Evolutionary conservation across 2,888 invertebrate species (phyloP), one percentile per base, ranked within the genome.

Genomic region (Idaea straminata): DNA sequence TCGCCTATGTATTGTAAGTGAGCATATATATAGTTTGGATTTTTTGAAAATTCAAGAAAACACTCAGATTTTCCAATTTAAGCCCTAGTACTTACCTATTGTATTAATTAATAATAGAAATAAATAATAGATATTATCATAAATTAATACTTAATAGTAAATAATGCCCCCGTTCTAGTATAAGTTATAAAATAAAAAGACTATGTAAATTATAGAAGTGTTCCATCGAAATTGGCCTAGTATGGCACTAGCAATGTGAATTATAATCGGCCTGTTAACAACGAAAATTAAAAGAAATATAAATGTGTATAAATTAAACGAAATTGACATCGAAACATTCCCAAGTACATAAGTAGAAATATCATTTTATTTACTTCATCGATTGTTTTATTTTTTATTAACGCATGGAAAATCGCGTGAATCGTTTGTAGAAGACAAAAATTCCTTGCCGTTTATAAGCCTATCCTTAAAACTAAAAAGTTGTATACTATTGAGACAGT

Each of bases 281-380:
- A 76, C 80, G 80, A 78, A 81, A 47, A 47, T 7, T 36, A 7
- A 36, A 36, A 10, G 3, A 47, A 47, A 47, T 25, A 25, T 25
- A 47, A 47, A 47, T 47, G 47, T 10, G 10, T 47, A 47, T 13
- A 47, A 63, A 66, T 64, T 63, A 63, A 63, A 70, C 63, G 66
- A 67, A 73, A 70, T 60, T 62, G 10, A 84, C 87, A 87, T 86
- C 87, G 88, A 87, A 84, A 75, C 82, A 85, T 85, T 86, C 82
- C 84, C 75, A 66, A 69, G 66, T 25, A 25, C 25, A 47, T 47
- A 47, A 5, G 13, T 47, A 47, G 47, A 47, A 47, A 47, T 47
- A 7, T 6, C 35, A 59, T 66, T 62, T 59, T 62, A 62, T 63
- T 57, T 62, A 60, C 57, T 59, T 66, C 35, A 61, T 61, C 13